Evolutionary conservation across 2,113 vertebrate genomes (phyloP), one percentile per base, ranked within the genome.

Genomic region (Chaetodon trifascialis): DNA sequence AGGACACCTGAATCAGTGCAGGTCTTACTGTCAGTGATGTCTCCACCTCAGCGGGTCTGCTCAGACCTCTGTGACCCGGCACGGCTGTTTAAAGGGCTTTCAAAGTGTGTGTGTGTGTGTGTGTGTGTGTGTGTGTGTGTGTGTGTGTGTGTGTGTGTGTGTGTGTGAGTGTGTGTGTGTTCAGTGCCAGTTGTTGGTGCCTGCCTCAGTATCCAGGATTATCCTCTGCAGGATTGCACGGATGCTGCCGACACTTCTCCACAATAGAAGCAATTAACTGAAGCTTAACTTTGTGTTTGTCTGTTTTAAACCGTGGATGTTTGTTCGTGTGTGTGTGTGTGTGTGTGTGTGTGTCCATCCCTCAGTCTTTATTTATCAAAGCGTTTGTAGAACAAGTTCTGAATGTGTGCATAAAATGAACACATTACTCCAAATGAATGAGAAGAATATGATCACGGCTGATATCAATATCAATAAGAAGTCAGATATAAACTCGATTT

Each of bases 221-320:
- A 91, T 92, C 91, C 86, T 88, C 80, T 87, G 56, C 51, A 76
- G 90, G 86, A 86, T 88, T 90, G 86, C 86, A 86, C 52, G 80
- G 71, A 87, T 89, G 88, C 86, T 84, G 86, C 90, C 89, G 88
- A 92, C 91, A 89, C 91, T 85, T 85, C 84, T 76, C 56, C 62
- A 88, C 91, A 92, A 92, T 86, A 71, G 88, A 87, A 90, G 92
- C 90, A 93, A 92, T 92, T 91, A 93, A 92, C 77, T 85, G 67
- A 83, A 90, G 91, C 91, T 93, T 93, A 90, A 89, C 79, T 92
- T 88, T 82, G 80, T 81, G 74, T 76, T 55, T 69, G 85, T 83
- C 83, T 88, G 85, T 86, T 88, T 86, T 89, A 83, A 90, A 80
- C 79, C 44, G 1, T 58, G 25, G 9, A 4, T 65, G 42, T 68